phyloP scores from a whole-genome alignment of 2,797 vertebrate genomes.

The Cyprinella venusta region DNA sequence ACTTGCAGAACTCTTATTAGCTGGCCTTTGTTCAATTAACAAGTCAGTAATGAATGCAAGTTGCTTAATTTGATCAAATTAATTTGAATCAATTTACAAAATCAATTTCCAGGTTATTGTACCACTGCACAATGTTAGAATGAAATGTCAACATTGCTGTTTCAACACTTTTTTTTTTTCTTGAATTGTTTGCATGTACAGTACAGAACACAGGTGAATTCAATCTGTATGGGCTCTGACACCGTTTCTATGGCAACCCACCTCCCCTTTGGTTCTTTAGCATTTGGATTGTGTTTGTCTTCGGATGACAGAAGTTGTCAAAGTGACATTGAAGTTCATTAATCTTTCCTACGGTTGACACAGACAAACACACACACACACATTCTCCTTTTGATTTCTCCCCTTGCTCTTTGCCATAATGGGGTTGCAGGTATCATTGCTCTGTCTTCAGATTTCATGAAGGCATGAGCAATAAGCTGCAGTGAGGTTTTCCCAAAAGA shows the following conservation, averaged over 20 bases:
- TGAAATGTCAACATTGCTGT: not conserved
- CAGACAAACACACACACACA: constrained; percentile 26
- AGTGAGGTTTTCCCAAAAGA: constrained; percentile 25
- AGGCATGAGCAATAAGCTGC: constrained; percentile 22
- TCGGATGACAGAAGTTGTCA: constrained; percentile 48
- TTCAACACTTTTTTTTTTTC: not conserved
- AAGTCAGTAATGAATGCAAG: not conserved
- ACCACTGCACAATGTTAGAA: not conserved
- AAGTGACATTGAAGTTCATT: constrained; percentile 49
- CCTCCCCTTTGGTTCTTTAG: constrained; percentile 18
- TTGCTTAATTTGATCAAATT: not conserved
- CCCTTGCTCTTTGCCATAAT: constrained; percentile 35
- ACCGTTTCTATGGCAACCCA: constrained; percentile 39
- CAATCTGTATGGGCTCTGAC: constrained; percentile 1
- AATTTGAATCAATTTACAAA: not conserved
- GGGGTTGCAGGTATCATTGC: constrained; percentile 43
- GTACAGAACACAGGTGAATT: not conserved
- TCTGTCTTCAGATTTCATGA: constrained; percentile 43
- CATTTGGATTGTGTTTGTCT: constrained; percentile 46
- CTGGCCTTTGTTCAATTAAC: not conserved
- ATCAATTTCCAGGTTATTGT: not conserved
- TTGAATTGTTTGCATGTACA: not conserved
- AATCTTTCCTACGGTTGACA: constrained; percentile 40
- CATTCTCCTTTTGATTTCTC: constrained; percentile 40
- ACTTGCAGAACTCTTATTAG: not conserved